Evolutionary conservation across 2,888 invertebrate genomes (phyloP).

Genomic region (Tupiocoris notatus): DNA sequence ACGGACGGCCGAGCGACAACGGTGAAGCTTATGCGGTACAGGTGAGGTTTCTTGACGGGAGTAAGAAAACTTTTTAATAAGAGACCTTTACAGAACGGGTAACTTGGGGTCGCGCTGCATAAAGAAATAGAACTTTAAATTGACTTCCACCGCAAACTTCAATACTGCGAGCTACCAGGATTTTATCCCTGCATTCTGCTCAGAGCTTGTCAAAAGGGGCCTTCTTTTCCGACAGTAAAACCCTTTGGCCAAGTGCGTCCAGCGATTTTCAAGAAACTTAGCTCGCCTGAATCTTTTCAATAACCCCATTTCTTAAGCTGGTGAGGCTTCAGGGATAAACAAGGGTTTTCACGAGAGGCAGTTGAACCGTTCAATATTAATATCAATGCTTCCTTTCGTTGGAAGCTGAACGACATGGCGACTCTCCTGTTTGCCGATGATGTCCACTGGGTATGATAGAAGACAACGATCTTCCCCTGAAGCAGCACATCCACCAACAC

Average conservation of each 20-base stretch:
- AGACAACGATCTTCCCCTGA: too few relatives aligned
- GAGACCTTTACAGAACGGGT: not conserved
- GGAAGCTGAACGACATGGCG: too few relatives aligned
- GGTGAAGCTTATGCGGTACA: not conserved
- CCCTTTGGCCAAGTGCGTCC: not conserved
- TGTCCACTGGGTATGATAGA: too few relatives aligned
- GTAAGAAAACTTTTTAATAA: not conserved
- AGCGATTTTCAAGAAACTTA: not conserved
- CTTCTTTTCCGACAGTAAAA: not conserved
- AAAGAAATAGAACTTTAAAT: slow-evolving; percentile 39
- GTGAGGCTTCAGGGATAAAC: too few relatives aligned
- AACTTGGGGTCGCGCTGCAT: slow-evolving; percentile 13
- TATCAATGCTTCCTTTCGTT: too few relatives aligned
- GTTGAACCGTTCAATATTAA: too few relatives aligned
- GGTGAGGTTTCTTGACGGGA: not conserved
- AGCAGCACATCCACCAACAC: too few relatives aligned
- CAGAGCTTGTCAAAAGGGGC: not conserved
- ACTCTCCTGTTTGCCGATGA: too few relatives aligned
- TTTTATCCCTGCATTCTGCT: not conserved
- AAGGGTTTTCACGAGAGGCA: too few relatives aligned
- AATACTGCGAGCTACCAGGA: not conserved
- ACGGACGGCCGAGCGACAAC: too few relatives aligned
- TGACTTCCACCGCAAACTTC: slow-evolving; percentile 21
- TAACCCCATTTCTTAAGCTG: too few relatives aligned
- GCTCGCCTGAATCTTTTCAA: not conserved